Conservation (phyloP, 1,140 invertebrate genomes). For the Caenorhabditis elegans region DNA sequence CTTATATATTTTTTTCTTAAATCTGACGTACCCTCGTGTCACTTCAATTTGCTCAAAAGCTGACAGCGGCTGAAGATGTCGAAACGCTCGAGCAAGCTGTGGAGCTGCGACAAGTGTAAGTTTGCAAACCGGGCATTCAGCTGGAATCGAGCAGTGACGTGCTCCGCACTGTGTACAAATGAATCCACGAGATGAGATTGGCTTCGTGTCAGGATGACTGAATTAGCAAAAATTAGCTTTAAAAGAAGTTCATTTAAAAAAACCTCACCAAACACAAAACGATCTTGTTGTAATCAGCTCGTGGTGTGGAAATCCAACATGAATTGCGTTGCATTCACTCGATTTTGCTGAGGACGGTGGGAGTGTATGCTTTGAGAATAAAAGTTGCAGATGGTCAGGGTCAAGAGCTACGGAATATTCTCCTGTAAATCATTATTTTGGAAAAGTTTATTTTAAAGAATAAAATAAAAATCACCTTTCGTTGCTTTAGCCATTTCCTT, state of each 20-base stretch:
- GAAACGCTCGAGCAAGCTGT: constrained; percentile 79
- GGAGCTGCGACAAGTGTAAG: constrained; percentile 94
- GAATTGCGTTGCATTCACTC: constrained; percentile 79
- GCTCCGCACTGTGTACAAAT: constrained; percentile 92
- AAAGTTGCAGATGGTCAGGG: constrained; percentile 82
- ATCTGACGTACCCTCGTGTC: neutral
- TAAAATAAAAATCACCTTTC: constrained; percentile 71
- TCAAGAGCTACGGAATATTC: constrained; percentile 83
- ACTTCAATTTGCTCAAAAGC: constrained; percentile 72
- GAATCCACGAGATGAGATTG: constrained; percentile 73
- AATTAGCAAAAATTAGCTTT: constrained; percentile 54
- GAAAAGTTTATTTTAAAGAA: neutral
- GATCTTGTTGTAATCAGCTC: constrained; percentile 64
- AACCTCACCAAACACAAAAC: constrained; percentile 79
- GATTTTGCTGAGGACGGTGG: constrained; percentile 76
- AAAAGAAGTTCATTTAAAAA: neutral
- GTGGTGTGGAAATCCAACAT: constrained; percentile 79
- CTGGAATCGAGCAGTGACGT: constrained; percentile 95
- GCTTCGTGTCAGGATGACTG: constrained; percentile 76
- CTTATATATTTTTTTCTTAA: too few relatives aligned
- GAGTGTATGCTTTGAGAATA: constrained; percentile 74
- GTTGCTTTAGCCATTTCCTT: constrained; percentile 81
- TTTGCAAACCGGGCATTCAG: constrained; percentile 90
- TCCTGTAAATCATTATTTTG: constrained; percentile 61
- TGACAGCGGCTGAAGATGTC: constrained; percentile 89